Percentiles rank a stretch among this genome's conserved stretches.
Conservation (phyloP, 2,113 vertebrate species). For the Aviceda subcristata region DNA sequence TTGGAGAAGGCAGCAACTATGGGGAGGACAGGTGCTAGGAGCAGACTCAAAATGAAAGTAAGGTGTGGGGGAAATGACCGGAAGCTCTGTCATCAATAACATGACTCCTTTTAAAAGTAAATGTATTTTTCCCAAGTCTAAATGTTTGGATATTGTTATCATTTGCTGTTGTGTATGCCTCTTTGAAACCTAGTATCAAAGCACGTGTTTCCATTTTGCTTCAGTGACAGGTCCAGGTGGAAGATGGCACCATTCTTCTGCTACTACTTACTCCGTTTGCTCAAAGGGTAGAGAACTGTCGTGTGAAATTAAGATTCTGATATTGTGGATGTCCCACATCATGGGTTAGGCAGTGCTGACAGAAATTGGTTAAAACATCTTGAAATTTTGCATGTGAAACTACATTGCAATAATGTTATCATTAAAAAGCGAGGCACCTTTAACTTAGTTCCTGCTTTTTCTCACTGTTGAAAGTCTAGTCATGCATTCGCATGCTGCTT, state of each 20-base stretch:
- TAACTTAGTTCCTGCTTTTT: neutral
- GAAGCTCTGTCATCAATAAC: neutral
- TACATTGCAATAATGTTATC: neutral
- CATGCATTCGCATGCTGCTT: neutral
- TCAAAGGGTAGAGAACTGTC: constrained; percentile 27
- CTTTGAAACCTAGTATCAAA: neutral
- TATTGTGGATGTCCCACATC: neutral
- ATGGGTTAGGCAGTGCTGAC: neutral
- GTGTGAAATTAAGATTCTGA: neutral
- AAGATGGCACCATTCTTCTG: neutral
- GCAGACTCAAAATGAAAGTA: neutral
- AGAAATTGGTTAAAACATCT: neutral
- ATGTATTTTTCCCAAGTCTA: neutral
- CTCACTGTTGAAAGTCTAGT: neutral
- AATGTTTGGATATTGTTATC: neutral
- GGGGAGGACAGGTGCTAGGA: neutral
- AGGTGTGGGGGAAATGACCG: neutral
- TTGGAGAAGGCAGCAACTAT: neutral
- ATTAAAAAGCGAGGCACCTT: neutral
- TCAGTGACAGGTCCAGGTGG: neutral
- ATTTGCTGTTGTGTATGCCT: neutral
- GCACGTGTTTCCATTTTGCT: neutral
- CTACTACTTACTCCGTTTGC: neutral
- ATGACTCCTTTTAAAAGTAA: neutral
- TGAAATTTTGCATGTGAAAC: neutral